A percentile compares a stretch with the other conserved stretches of the same genome.
Evolutionary conservation across 2,888 invertebrate genomes (phyloP).

Genomic region (Hermaeophaga mercurialis): DNA sequence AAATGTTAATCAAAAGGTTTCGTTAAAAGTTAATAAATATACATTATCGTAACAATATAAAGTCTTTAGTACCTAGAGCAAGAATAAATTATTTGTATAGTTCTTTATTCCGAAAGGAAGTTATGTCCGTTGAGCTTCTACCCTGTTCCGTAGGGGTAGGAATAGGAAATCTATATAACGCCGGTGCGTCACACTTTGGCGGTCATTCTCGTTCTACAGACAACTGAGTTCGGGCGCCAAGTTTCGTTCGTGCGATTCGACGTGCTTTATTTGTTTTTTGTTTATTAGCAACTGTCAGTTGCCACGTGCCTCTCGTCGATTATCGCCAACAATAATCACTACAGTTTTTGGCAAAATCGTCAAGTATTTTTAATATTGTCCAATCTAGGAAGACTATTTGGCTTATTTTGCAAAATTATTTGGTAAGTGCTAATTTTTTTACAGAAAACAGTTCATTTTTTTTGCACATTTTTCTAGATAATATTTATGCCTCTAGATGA

Average conservation of each 20-base stretch:
- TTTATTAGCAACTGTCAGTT: constrained; percentile 30
- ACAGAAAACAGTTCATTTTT: too few species aligned
- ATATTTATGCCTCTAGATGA: too few species aligned
- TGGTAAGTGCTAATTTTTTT: neutral
- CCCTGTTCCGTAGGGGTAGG: neutral
- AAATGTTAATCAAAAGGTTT: too few species aligned
- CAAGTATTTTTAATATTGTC: neutral
- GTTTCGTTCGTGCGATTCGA: constrained; percentile 16
- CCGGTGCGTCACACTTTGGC: neutral
- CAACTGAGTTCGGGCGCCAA: neutral
- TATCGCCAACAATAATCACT: too few species aligned
- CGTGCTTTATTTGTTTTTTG: constrained; percentile 14
- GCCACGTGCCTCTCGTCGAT: constrained; percentile 26
- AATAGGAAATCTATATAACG: constrained; percentile 21
- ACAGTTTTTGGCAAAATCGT: constrained; percentile 7
- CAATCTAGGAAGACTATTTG: neutral
- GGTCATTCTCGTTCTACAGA: constrained; percentile 14
- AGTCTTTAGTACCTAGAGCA: too few species aligned
- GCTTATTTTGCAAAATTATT: neutral
- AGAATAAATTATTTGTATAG: too few species aligned
- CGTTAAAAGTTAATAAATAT: too few species aligned
- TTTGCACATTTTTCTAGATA: too few species aligned
- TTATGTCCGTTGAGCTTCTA: too few species aligned
- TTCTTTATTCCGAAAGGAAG: too few species aligned
- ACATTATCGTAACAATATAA: too few species aligned